A percentile compares a stretch with the other conserved stretches of the same genome.
Conservation (phyloP, 2,113 vertebrate genomes). For the Stigmatopora nigra region DNA sequence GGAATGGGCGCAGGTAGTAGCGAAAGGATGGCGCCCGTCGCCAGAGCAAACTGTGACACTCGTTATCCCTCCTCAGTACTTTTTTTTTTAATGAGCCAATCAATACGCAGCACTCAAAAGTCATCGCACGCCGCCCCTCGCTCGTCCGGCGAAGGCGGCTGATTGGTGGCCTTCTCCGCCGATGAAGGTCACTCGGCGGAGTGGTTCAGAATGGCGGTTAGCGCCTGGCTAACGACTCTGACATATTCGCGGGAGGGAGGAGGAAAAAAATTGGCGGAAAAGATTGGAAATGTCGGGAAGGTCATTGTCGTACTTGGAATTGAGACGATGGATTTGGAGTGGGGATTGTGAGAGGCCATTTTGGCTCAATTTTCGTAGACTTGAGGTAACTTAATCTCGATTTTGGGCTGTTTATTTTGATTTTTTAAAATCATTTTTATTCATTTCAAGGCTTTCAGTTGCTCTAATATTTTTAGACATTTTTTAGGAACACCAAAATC, state of each 20-base stretch:
- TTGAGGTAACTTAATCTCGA: too few relatives aligned
- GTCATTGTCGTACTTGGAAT: background rate
- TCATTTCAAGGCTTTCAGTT: too few relatives aligned
- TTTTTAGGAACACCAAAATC: background rate
- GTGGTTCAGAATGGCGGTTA: background rate
- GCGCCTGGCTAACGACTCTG: background rate
- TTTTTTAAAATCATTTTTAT: too few relatives aligned
- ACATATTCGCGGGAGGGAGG: background rate
- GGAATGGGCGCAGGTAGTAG: conserved; percentile 8
- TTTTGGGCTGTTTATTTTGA: too few relatives aligned
- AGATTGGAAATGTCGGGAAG: background rate
- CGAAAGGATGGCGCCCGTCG: conserved; percentile 5
- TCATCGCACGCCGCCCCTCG: background rate
- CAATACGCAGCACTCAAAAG: conserved; percentile 7
- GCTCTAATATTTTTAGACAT: too few relatives aligned
- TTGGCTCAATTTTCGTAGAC: too few relatives aligned
- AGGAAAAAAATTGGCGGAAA: background rate
- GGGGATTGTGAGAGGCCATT: too few relatives aligned
- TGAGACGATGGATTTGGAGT: background rate
- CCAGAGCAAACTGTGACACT: conserved; percentile 4
- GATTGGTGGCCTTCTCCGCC: background rate
- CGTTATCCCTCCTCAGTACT: conserved; percentile 15
- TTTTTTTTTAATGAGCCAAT: conserved; percentile 21
- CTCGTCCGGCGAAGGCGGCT: background rate
- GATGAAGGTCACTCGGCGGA: background rate